Percentiles rank a stretch among this genome's conserved stretches.
phyloP scores from a whole-genome alignment of 2,113 vertebrate species.

The Mirounga angustirostris region DNA sequence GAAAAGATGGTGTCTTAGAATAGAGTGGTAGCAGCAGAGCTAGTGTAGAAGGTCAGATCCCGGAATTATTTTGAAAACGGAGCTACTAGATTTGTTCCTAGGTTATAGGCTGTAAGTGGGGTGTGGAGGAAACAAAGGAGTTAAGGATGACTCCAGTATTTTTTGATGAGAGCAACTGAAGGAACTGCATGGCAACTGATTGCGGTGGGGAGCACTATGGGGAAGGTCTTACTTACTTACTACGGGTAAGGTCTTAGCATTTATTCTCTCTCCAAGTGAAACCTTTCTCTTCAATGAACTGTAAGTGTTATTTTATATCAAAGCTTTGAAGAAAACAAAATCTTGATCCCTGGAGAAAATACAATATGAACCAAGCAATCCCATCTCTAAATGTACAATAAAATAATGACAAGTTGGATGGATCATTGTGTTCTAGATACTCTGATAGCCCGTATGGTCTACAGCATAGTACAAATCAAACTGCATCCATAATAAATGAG shows the following conservation, averaged over 20 bases:
- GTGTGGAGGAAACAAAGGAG: neutral
- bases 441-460: slow-evolving; percentile 45
- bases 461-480: neutral
- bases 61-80: neutral
- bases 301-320: neutral
- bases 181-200: neutral
- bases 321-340: neutral
- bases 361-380: slow-evolving; percentile 7
- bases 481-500: slow-evolving; percentile 27
- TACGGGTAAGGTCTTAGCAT: neutral
- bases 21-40: neutral
- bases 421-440: slow-evolving; percentile 49
- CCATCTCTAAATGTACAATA: neutral
- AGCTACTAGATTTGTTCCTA: neutral
- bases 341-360: neutral
- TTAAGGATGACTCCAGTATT: neutral
- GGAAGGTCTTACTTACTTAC: neutral
- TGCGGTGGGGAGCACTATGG: neutral
- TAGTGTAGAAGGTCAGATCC: neutral
- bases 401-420: slow-evolving; percentile 16
- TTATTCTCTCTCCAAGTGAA: slow-evolving; percentile 9
- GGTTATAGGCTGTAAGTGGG: neutral
- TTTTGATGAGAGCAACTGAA: neutral
- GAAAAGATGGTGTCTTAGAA: neutral
- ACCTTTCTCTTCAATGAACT: slow-evolving; percentile 32